A percentile compares a stretch with the other conserved stretches of the same genome.
Evolutionary conservation across 2,888 invertebrate species (phyloP).

Genomic region (Microdon myrmicae): DNA sequence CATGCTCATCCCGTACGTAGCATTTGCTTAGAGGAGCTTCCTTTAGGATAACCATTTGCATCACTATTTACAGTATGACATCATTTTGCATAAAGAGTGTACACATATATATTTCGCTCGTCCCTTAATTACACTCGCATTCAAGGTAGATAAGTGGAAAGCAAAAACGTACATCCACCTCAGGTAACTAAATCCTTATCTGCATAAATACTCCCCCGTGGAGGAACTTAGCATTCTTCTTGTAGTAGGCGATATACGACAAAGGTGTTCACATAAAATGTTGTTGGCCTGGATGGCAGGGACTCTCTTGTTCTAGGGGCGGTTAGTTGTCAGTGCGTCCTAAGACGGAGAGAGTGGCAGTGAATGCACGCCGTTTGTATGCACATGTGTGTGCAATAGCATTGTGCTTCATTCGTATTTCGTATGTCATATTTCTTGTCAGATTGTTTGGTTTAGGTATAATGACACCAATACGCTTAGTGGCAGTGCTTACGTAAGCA

Average conservation of each 20-base stretch:
- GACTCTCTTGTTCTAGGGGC: background rate
- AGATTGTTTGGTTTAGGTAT: conserved; percentile 43
- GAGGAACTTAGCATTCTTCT: conserved; percentile 49
- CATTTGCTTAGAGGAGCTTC: no score
- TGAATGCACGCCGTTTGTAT: conserved; percentile 12
- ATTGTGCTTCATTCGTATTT: conserved; percentile 23
- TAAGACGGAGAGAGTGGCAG: no score
- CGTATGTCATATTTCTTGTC: conserved; percentile 16
- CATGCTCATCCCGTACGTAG: no score
- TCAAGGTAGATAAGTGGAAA: conserved; percentile 42
- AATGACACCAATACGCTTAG: conserved; percentile 33
- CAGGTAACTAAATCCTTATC: conserved; percentile 51
- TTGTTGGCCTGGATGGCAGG: conserved; percentile 6
- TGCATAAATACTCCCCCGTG: conserved; percentile 47
- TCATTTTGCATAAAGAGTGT: conserved; percentile 31
- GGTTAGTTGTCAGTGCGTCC: no score
- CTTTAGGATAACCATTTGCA: no score
- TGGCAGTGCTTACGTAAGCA: conserved; percentile 32
- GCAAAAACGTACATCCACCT: conserved; percentile 45
- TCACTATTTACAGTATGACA: conserved; percentile 35
- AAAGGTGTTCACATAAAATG: conserved; percentile 5
- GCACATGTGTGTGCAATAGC: background rate
- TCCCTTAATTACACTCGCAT: conserved; percentile 49
- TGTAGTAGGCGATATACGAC: conserved; percentile 25
- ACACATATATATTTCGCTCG: no score